Base-by-base conservation (phyloP, 92 coral and sea anemone genomes). In the Plumapathes pennacea region DNA sequence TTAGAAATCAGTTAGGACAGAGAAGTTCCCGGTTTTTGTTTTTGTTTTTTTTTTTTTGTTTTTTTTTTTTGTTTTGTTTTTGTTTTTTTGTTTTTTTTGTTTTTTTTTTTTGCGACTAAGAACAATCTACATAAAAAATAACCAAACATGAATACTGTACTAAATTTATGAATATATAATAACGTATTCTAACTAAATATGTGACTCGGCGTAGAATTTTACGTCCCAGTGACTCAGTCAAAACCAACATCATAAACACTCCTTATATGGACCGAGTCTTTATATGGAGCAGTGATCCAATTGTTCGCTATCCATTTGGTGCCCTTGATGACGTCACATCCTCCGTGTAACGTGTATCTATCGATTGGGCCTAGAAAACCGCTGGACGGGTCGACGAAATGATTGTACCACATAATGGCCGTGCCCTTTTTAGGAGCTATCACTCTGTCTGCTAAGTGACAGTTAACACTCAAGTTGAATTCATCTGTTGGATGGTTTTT, bases 281-380 rank as follows among this genome's bases (percentile, higher is more conserved):
- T 64, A 4, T 71, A 72, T 0, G 98, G 98, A 57, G 98, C 98
- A 10, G 88, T 70, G 25, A 92, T 60, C 98, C 98, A 92, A 28
- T 92, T 92, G 59, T 92, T 92, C 1, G 98, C 98, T 1, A 92
- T 82, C 98, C 98, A 92, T 58, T 92, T 92, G 25, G 64, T 80
- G 3, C 98, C 98, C 52, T 76, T 85, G 25, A 66, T 81, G 46
- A 92, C 85, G 76, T 80, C 83, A 65, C 98, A 92, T 3, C 98
- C 98, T 7, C 98, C 98, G 33, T 92, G 98, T 11, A 92, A 47
- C 15, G 96, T 84, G 72, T 74, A 85, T 28, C 72, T 61, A 22
- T 90, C 97, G 43, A 86, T 48, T 21, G 59, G 41, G 4, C 97
- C 97, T 19, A 90, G 75, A 34, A 80, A 78, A 3, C 97, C 97